Conservation (phyloP, 30 jellyfish, hydroid and myxozoan species). For the Turritopsis dohrnii region DNA sequence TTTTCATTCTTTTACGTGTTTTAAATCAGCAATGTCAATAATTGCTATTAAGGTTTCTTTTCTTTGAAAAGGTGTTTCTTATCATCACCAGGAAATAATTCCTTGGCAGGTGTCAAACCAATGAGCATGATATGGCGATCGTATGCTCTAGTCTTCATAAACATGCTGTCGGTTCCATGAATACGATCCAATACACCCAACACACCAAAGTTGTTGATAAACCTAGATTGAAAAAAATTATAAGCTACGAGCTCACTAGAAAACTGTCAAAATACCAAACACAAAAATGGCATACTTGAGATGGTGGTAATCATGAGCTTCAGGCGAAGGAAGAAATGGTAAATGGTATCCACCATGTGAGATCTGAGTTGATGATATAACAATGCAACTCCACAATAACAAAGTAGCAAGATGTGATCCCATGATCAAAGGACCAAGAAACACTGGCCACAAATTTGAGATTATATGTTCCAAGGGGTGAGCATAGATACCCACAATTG, state of each 20-base stretch:
- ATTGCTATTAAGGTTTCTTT: background rate
- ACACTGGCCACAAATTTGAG: conserved; percentile 57
- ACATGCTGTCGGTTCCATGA: conserved; percentile 92
- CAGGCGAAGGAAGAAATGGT: conserved; percentile 95
- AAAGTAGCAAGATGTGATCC: conserved; percentile 87
- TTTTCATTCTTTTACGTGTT: too few relatives aligned
- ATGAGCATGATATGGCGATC: conserved; percentile 87
- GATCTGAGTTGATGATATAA: conserved; percentile 56
- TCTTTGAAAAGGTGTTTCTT: conserved; percentile 54
- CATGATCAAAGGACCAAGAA: conserved; percentile 71
- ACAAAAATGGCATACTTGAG: conserved; percentile 43
- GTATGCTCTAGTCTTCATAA: conserved; percentile 78
- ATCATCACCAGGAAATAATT: conserved; percentile 63
- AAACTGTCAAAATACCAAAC: background rate
- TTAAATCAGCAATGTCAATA: too few relatives aligned
- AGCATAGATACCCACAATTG: conserved; percentile 57
- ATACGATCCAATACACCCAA: conserved; percentile 93
- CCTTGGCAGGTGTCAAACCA: conserved; percentile 75
- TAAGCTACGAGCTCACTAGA: background rate
- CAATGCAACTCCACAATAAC: conserved; percentile 61
- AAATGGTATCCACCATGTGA: conserved; percentile 89
- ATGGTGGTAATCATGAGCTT: conserved; percentile 94
- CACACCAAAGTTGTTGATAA: conserved; percentile 85
- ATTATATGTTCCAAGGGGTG: conserved; percentile 81
- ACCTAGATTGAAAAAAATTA: conserved; percentile 32